These are phyloP conservation scores for Ochropleura plecta DNA, from an alignment of 2,888 invertebrate species.

Conservation along the genomic window DNA sequence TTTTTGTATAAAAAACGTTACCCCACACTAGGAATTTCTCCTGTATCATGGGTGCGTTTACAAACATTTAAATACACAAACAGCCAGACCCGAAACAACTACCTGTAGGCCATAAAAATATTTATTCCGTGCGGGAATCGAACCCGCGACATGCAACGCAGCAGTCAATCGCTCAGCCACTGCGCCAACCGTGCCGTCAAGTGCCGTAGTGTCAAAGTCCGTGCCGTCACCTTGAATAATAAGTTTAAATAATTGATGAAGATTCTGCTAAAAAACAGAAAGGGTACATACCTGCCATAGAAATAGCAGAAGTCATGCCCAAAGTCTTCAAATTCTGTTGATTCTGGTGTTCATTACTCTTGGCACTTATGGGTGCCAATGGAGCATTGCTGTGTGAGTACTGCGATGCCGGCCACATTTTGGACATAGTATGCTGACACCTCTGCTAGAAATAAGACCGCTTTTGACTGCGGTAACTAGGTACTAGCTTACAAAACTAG, in stretches of 20 bases:
- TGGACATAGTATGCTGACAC: conserved; percentile 65
- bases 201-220: too few species aligned
- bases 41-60: too few species aligned
- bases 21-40: too few species aligned
- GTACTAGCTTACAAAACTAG: conserved; percentile 64
- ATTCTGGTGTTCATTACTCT: conserved; percentile 87
- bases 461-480: conserved; percentile 39
- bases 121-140: too few species aligned
- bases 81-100: too few species aligned
- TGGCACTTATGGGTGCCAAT: conserved; percentile 70
- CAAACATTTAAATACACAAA: too few species aligned
- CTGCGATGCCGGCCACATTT: conserved; percentile 90
- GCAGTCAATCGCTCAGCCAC: too few species aligned
- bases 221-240: neutral
- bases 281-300: conserved; percentile 93
- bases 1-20: too few species aligned
- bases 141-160: too few species aligned
- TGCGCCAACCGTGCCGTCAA: too few species aligned
- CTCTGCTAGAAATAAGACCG: conserved; percentile 45
- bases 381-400: conserved; percentile 85
- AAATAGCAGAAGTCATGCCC: conserved; percentile 99
- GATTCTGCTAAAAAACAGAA: neutral
- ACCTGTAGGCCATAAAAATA: too few species aligned
- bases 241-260: neutral
- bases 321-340: conserved; percentile 92